phyloP scores from a whole-genome alignment of 2,797 vertebrate genomes.

The Sebastes miniatus region DNA sequence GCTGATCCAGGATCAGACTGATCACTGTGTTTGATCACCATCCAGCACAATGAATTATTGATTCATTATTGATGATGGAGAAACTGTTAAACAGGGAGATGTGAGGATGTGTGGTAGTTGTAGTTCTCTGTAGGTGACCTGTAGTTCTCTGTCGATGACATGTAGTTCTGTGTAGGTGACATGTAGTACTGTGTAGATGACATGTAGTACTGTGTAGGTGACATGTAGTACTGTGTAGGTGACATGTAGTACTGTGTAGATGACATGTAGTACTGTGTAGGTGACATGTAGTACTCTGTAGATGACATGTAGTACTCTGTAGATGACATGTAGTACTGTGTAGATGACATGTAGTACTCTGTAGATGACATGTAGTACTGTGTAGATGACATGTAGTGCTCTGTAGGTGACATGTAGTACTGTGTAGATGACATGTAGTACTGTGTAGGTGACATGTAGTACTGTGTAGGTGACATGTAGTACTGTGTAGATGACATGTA shows the following conservation, averaged over 20 bases:
- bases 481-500: not conserved
- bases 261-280: too few species aligned
- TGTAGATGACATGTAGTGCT: not conserved
- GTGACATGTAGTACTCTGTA: too few species aligned
- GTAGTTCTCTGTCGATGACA: not conserved
- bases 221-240: too few species aligned
- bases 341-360: not conserved
- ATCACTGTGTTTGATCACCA: not conserved
- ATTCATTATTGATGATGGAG: not conserved
- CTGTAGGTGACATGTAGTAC: too few species aligned
- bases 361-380: not conserved
- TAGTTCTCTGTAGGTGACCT: not conserved
- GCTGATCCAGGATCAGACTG: not conserved
- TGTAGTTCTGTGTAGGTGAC: too few species aligned
- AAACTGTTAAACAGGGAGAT: not conserved
- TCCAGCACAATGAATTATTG: not conserved
- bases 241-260: too few species aligned
- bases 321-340: not conserved
- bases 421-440: not conserved
- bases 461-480: not conserved
- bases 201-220: too few species aligned
- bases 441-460: not conserved
- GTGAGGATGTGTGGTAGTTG: not conserved
- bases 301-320: not conserved
- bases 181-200: too few species aligned